These are phyloP conservation scores for Amphiprion ocellaris DNA, from an alignment of 2,113 vertebrate genomes.

Conservation along the genomic window DNA sequence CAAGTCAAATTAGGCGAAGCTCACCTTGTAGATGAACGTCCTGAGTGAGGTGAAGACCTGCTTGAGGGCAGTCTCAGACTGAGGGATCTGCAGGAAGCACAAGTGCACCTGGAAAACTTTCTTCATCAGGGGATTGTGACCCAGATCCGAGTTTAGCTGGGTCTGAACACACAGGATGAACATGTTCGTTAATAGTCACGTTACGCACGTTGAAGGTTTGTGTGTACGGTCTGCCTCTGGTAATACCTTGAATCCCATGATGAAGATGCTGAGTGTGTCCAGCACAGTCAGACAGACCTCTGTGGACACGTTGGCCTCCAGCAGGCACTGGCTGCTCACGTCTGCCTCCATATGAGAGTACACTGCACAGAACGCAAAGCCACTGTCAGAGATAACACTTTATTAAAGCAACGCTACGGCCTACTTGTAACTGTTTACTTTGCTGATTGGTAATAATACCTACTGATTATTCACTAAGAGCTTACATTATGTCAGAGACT, in stretches of 20 bases:
- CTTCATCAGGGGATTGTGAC: slow-evolving; percentile 98
- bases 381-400: background rate
- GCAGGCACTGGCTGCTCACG: slow-evolving; percentile 91
- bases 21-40: slow-evolving; percentile 95
- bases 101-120: slow-evolving; percentile 97
- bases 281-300: slow-evolving; percentile 97
- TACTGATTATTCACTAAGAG: background rate
- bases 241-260: slow-evolving; percentile 95
- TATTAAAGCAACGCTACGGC: slow-evolving; percentile 6
- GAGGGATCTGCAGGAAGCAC: slow-evolving; percentile 96
- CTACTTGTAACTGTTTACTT: background rate
- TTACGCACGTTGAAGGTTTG: no score
- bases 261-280: slow-evolving; percentile 95
- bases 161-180: slow-evolving; percentile 82
- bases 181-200: background rate
- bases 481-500: no score
- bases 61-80: slow-evolving; percentile 94
- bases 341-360: slow-evolving; percentile 94
- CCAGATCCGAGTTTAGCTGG: slow-evolving; percentile 91
- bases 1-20: background rate
- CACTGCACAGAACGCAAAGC: slow-evolving; percentile 81
- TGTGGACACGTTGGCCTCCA: slow-evolving; percentile 96
- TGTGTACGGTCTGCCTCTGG: background rate
- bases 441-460: background rate
- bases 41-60: slow-evolving; percentile 94